A percentile compares a stretch with the other conserved stretches of the same genome.
Evolutionary conservation across 1,140 invertebrate species (phyloP).

Genomic region (Dysdera silvatica): DNA sequence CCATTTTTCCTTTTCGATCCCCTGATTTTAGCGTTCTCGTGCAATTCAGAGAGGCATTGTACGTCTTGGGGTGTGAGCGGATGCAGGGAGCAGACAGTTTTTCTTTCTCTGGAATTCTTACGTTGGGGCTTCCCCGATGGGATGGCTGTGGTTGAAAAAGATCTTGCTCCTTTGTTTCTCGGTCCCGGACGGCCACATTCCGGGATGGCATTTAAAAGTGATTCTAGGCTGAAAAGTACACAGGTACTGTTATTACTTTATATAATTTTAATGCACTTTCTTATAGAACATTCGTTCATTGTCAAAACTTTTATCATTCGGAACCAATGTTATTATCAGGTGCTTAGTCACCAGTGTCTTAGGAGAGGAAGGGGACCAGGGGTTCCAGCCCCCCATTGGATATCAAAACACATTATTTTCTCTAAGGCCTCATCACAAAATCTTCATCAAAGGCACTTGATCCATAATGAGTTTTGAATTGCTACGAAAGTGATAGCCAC

Average conservation of each 20-base stretch:
- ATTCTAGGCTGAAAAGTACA: slow-evolving; percentile 4
- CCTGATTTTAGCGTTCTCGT: slow-evolving; percentile 16
- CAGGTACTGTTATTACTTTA: background rate
- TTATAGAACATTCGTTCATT: too few species aligned
- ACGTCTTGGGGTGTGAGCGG: slow-evolving; percentile 36
- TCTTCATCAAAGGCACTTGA: too few species aligned
- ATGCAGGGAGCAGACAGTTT: slow-evolving; percentile 41
- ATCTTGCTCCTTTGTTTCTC: slow-evolving; percentile 21
- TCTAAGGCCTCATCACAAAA: too few species aligned
- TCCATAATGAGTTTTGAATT: too few species aligned
- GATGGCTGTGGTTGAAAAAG: slow-evolving; percentile 37
- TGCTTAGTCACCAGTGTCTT: too few species aligned
- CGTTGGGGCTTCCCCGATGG: slow-evolving; percentile 35
- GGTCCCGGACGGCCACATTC: background rate
- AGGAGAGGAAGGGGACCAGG: too few species aligned
- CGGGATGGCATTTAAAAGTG: slow-evolving; percentile 9
- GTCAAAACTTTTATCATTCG: too few species aligned
- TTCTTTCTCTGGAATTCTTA: slow-evolving; percentile 34
- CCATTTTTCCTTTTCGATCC: background rate
- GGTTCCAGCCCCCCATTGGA: too few species aligned
- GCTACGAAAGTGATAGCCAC: too few species aligned
- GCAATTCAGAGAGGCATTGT: slow-evolving; percentile 13
- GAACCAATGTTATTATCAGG: too few species aligned
- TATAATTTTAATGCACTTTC: too few species aligned
- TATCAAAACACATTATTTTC: too few species aligned